These are phyloP conservation scores for Apostichopus japonicus DNA, from an alignment of 35 echinoderm and acorn worm species.

Conservation along the genomic window DNA sequence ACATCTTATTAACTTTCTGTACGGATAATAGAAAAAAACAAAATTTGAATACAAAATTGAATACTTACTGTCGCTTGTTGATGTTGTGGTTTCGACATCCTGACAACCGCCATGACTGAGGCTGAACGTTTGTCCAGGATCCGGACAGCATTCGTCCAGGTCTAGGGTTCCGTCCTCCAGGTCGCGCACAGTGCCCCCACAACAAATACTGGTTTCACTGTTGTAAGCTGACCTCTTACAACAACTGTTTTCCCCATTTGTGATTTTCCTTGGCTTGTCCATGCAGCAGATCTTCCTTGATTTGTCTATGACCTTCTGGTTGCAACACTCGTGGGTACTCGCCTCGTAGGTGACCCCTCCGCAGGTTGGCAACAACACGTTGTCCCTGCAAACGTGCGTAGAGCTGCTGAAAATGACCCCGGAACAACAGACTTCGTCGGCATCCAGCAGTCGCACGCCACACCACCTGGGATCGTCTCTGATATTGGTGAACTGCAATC, in stretches of 20 bases:
- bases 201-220: background rate
- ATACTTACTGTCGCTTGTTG: background rate
- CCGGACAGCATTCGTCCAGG: background rate
- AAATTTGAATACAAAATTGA: too few relatives aligned
- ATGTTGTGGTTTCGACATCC: background rate
- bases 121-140: background rate
- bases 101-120: background rate
- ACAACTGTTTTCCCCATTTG: slow-evolving; percentile 2
- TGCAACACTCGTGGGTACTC: background rate
- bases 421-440: background rate
- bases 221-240: background rate
- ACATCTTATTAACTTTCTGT: too few relatives aligned
- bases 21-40: too few relatives aligned
- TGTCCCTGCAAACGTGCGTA: background rate
- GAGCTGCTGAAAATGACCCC: background rate
- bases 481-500: background rate
- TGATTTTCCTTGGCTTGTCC: background rate
- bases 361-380: background rate
- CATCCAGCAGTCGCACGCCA: background rate
- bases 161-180: background rate
- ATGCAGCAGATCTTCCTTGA: background rate
- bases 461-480: slow-evolving; percentile 11
- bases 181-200: background rate
- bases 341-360: background rate
- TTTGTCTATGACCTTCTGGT: background rate